Conservation (phyloP, 2,113 vertebrate species). For the Clupea harengus region DNA sequence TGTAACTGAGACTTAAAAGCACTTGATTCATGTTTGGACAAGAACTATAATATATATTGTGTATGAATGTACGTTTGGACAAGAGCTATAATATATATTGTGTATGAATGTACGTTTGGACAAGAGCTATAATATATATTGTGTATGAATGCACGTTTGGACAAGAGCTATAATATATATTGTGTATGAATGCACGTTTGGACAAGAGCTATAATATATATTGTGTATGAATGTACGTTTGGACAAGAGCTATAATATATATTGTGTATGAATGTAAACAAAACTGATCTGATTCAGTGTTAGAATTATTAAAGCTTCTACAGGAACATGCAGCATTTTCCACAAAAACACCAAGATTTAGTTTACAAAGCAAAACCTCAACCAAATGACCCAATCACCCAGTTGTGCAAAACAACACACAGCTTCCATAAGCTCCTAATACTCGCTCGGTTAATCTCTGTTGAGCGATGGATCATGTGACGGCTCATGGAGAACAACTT, state of each 20-base stretch:
- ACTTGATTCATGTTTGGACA: neutral
- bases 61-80: too few species aligned
- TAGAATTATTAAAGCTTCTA: too few species aligned
- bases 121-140: too few species aligned
- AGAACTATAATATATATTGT: neutral
- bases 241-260: neutral
- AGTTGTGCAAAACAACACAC: neutral
- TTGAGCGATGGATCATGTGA: neutral
- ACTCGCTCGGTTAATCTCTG: neutral
- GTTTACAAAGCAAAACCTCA: neutral
- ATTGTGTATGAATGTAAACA: too few species aligned
- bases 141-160: too few species aligned
- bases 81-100: too few species aligned
- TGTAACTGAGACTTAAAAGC: neutral
- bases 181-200: too few species aligned
- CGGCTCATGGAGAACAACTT: neutral
- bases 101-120: too few species aligned
- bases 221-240: too few species aligned
- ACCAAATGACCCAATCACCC: neutral
- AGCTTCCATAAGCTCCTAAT: neutral
- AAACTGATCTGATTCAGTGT: too few species aligned
- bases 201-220: neutral
- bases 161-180: too few species aligned
- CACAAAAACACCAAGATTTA: neutral
- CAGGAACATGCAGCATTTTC: too few species aligned